Evolutionary conservation across 1,140 invertebrate species (phyloP).

Genomic region (Drosophila pseudoobscura): DNA sequence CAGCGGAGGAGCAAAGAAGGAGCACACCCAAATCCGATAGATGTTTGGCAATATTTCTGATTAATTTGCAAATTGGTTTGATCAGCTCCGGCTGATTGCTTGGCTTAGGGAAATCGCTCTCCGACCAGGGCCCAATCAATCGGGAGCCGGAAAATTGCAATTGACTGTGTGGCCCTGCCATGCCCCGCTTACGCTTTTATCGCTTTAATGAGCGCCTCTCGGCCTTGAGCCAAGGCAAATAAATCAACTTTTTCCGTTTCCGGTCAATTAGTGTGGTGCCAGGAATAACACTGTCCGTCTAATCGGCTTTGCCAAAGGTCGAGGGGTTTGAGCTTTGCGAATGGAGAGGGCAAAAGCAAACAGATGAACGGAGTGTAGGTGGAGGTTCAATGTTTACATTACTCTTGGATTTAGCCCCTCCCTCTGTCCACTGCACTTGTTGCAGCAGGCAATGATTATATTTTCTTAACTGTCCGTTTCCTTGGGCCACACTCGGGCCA

Average conservation of each 20-base stretch:
- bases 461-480: constrained; percentile 9
- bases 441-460: constrained; percentile 4
- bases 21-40: constrained; percentile 39
- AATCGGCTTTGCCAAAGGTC: constrained; percentile 39
- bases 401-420: neutral
- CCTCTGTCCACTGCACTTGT: neutral
- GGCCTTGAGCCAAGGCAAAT: constrained; percentile 48
- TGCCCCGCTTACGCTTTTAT: constrained; percentile 8
- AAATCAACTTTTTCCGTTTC: constrained; percentile 66
- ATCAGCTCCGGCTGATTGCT: constrained; percentile 4
- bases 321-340: constrained; percentile 3
- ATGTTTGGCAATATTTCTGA: constrained; percentile 21
- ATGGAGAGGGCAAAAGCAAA: constrained; percentile 30
- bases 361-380: neutral
- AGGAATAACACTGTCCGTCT: constrained; percentile 29
- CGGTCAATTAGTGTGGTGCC: constrained; percentile 57
- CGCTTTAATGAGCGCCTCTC: constrained; percentile 26
- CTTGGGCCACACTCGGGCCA: neutral
- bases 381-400: constrained; percentile 16
- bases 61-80: constrained; percentile 25
- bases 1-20: neutral
- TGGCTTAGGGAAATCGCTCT: constrained; percentile 30
- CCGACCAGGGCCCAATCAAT: constrained; percentile 27
- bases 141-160: constrained; percentile 23
- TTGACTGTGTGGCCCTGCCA: constrained; percentile 30